phyloP scores from a whole-genome alignment of 2,888 invertebrate genomes.

The Dryomyza anilis region DNA sequence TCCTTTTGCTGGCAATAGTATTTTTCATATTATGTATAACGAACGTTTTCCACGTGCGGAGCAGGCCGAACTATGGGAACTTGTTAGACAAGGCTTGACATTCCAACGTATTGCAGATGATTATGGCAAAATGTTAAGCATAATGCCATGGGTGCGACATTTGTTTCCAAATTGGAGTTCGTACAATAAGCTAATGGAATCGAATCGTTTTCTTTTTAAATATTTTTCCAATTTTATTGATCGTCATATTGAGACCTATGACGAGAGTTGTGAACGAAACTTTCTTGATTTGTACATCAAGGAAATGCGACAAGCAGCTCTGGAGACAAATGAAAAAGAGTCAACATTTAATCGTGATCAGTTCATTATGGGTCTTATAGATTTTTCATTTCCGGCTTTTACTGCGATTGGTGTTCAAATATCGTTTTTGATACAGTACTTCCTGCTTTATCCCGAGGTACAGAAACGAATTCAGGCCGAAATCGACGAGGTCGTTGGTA shows the following conservation, averaged over 20 bases:
- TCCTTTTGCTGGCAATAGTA: conserved; percentile 65
- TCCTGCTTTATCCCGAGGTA: conserved; percentile 66
- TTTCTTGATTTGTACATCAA: conserved; percentile 69
- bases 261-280: conserved; percentile 64
- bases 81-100: conserved; percentile 55
- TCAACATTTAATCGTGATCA: conserved; percentile 61
- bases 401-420: conserved; percentile 64
- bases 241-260: conserved; percentile 60
- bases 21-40: conserved; percentile 65
- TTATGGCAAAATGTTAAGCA: conserved; percentile 65
- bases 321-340: conserved; percentile 37
- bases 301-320: conserved; percentile 64
- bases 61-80: conserved; percentile 62
- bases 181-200: conserved; percentile 62
- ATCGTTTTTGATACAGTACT: conserved; percentile 64
- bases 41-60: conserved; percentile 64
- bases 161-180: conserved; percentile 67
- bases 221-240: conserved; percentile 64
- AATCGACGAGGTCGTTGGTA: conserved; percentile 69
- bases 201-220: conserved; percentile 62
- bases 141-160: conserved; percentile 68
- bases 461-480: conserved; percentile 67
- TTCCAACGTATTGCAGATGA: conserved; percentile 68
- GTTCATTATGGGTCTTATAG: conserved; percentile 65
- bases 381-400: conserved; percentile 69